These are phyloP conservation scores for Pseudochromis fuscus DNA, from an alignment of 2,797 vertebrate genomes.

Conservation along the genomic window DNA sequence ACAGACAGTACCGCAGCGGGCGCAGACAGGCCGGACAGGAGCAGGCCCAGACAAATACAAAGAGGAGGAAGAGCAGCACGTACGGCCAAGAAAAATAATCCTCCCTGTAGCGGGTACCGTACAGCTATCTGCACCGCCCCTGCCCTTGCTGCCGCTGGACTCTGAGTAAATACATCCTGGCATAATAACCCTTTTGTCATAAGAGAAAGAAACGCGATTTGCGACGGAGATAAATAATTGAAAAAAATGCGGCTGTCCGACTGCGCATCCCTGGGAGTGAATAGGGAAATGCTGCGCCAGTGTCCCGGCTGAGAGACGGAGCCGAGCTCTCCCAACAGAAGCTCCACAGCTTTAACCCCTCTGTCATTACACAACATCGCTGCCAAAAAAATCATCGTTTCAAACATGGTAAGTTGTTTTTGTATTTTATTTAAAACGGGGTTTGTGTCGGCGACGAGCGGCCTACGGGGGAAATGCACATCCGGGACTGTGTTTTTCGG, in stretches of 20 bases:
- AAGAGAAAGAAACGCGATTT: conserved; percentile 66
- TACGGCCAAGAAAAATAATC: conserved; percentile 70
- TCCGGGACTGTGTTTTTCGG: conserved; percentile 73
- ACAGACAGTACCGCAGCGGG: conserved; percentile 82
- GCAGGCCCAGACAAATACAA: conserved; percentile 82
- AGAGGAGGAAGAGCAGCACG: conserved; percentile 74
- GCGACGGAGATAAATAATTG: conserved; percentile 82
- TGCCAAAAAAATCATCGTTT: conserved; percentile 75
- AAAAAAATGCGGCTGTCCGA: conserved; percentile 79
- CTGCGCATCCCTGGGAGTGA: conserved; percentile 86
- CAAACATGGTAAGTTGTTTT: conserved; percentile 82
- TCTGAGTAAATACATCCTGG: conserved; percentile 59
- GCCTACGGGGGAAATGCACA: conserved; percentile 73
- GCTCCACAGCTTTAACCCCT: conserved; percentile 51
- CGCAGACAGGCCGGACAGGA: conserved; percentile 80
- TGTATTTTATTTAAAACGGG: conserved; percentile 31
- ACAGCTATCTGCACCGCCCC: conserved; percentile 49
- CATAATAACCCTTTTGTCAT: conserved; percentile 69
- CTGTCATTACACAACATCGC: conserved; percentile 64
- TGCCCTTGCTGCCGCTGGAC: conserved; percentile 42
- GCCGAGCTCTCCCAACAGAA: conserved; percentile 62
- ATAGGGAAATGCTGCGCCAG: conserved; percentile 83
- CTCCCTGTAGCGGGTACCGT: conserved; percentile 59
- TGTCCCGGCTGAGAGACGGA: conserved; percentile 83
- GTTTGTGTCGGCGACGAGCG: conserved; percentile 66